Base-by-base conservation (phyloP, 2,888 invertebrate species). In the Dastarcus helophoroides region DNA sequence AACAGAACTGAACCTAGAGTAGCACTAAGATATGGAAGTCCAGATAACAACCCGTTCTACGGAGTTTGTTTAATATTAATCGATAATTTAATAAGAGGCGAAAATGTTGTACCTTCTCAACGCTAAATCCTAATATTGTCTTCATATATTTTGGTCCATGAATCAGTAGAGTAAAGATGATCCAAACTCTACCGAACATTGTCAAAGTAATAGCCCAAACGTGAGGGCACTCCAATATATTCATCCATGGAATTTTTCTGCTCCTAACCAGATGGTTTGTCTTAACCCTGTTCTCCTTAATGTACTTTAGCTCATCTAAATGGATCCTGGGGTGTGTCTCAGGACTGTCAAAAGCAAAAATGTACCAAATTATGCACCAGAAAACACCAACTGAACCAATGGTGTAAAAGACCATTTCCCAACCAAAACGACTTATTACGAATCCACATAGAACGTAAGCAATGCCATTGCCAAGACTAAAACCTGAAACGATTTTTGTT, bases 141-240 rank as follows among this genome's bases (percentile, higher is more conserved):
- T 76, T 76, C 74, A 79, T 79, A 50, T 78, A 79, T 48, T 69
- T 69, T 11, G 79, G 79, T 7, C 79, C 79, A 26, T 71, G 69
- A 45, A 76, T 71, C 51, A 79, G 79, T 52, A 79, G 79, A 14
- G 74, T 71, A 49, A 79, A 79, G 50, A 78, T 77, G 3, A 78
- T 71, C 77, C 78, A 79, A 50, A 79, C 79, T 29, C 79, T 63
- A n/a, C 79, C 79, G 46, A 79, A 79, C 1, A 79, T 79, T 2
- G 79, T 79, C 21, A 79, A 67, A 6, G 73, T 78, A 45, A 79
- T 79, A 1, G 76, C 67, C 77, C 77, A 79, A 2, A 73, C 75
- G 1, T 78, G 74, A 53, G 68, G 54, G 0, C 77, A 78, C 11
- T 62, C 69, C 23, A 77, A 62, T 38, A 79, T 78, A 3, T 65